These are phyloP conservation scores for Procambarus clarkii DNA, from an alignment of 1,140 invertebrate species.

Conservation along the genomic window DNA sequence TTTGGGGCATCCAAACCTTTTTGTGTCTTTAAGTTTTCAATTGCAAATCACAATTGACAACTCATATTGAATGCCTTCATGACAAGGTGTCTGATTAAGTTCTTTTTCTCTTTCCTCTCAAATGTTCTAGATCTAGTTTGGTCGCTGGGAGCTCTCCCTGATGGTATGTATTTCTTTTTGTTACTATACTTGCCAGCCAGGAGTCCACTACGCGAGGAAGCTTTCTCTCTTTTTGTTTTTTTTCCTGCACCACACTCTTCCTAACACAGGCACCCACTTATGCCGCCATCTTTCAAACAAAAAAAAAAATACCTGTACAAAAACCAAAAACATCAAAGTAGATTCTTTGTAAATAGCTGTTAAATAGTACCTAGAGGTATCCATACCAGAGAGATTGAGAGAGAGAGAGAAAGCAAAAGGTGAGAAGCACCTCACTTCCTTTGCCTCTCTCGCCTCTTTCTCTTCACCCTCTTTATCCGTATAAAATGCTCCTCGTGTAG, in stretches of 20 bases:
- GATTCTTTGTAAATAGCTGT: no score
- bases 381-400: no score
- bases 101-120: slow-evolving; percentile 75
- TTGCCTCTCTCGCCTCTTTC: neutral
- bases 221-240: neutral
- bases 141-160: slow-evolving; percentile 96
- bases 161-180: slow-evolving; percentile 84
- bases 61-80: slow-evolving; percentile 63
- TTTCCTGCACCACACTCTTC: neutral
- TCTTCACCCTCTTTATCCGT: neutral
- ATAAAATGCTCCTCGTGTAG: slow-evolving; percentile 16
- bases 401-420: no score
- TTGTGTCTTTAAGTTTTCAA: slow-evolving; percentile 64
- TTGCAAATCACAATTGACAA: slow-evolving; percentile 48
- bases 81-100: slow-evolving; percentile 73
- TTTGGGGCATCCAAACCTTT: slow-evolving; percentile 72
- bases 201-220: slow-evolving; percentile 38
- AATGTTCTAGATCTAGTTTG: slow-evolving; percentile 96
- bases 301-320: no score
- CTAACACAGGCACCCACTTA: neutral
- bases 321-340: no score
- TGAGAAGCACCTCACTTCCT: neutral
- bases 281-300: neutral
- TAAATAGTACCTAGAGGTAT: no score
- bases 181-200: slow-evolving; percentile 46